Percentiles rank a stretch among this genome's conserved stretches.
phyloP scores from a whole-genome alignment of 1,140 invertebrate genomes.

The Zophobas atratus region DNA sequence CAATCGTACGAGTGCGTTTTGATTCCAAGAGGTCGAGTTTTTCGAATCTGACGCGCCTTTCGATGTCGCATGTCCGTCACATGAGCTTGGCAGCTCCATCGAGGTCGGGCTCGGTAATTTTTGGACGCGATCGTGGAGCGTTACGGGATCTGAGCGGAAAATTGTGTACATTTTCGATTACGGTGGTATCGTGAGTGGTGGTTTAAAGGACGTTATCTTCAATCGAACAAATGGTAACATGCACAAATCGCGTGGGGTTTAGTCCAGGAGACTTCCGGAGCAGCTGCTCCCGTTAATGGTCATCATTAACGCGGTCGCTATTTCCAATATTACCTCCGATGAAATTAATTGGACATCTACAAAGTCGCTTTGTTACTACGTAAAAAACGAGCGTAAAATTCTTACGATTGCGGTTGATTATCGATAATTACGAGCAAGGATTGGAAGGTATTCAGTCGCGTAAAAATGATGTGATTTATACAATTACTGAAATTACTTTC shows the following conservation, averaged over 20 bases:
- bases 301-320: conserved; percentile 57
- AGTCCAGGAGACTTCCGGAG: conserved; percentile 55
- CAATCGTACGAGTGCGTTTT: too few relatives aligned
- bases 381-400: conserved; percentile 30
- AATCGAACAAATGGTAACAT: conserved; percentile 57
- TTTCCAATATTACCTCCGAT: conserved; percentile 50
- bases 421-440: conserved; percentile 31
- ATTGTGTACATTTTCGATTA: conserved; percentile 11
- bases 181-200: conserved; percentile 15
- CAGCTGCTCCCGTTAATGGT: conserved; percentile 55
- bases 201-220: conserved; percentile 35
- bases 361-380: conserved; percentile 1
- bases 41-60: too few relatives aligned
- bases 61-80: neutral
- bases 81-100: neutral
- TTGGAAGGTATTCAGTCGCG: conserved; percentile 27
- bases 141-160: neutral
- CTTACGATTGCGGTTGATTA: conserved; percentile 37
- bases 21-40: too few relatives aligned
- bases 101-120: neutral
- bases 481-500: conserved; percentile 47
- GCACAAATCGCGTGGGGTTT: conserved; percentile 56
- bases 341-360: conserved; percentile 30
- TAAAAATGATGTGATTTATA: conserved; percentile 47
- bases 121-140: neutral